Evolutionary conservation across 2,888 invertebrate species (phyloP), one percentile per base, ranked within the genome.

Genomic region (Diadegma fenestrale): DNA sequence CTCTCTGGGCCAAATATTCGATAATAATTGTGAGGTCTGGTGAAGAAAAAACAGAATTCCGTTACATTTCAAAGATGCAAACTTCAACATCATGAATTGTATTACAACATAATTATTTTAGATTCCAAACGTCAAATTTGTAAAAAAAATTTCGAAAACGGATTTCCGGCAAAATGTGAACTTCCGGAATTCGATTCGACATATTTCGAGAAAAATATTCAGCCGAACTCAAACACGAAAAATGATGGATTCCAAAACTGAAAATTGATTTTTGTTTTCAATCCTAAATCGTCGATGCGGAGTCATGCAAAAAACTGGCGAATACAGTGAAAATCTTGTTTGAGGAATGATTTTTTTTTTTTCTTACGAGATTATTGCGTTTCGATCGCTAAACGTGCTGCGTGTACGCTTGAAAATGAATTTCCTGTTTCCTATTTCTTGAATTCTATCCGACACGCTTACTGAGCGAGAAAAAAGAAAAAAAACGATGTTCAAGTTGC

Each of bases 351-450:
- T n/a, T 43, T 45, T 45, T 68, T 68, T 68, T 43, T 10, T 43
- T 26, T n/a, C n/a, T n/a, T n/a, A n/a, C 45, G 10, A 45, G 45
- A 68, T 17, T 68, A 7, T 26, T 43, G 14, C 10, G 26, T 26
- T 10, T 30, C 8, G 26, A 26, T 14, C 17, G 14, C 26, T 17
- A 17, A 68, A 26, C 26, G 12, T 26, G 26, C 0, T 26, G 26
- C 0, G 26, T 22, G 10, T 22, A 19, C 19, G 26, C 17, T 68
- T 22, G 45, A 45, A 26, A 17, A n/a, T 68, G 14, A 26, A 5
- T 68, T 68, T 68, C 22, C 26, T 45, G 68, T 68, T 68, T 68
- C 43, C 45, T 45, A 26, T 68, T 43, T 68, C 68, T 43, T 41
- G 22, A 14, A 8, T 30, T 45, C 33, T 71, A 14, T 51, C 30